Percentiles rank a stretch among this genome's conserved stretches.
These are phyloP conservation scores for Petrocephalus sullivani DNA, from an alignment of 2,797 vertebrate species.

Conservation along the genomic window DNA sequence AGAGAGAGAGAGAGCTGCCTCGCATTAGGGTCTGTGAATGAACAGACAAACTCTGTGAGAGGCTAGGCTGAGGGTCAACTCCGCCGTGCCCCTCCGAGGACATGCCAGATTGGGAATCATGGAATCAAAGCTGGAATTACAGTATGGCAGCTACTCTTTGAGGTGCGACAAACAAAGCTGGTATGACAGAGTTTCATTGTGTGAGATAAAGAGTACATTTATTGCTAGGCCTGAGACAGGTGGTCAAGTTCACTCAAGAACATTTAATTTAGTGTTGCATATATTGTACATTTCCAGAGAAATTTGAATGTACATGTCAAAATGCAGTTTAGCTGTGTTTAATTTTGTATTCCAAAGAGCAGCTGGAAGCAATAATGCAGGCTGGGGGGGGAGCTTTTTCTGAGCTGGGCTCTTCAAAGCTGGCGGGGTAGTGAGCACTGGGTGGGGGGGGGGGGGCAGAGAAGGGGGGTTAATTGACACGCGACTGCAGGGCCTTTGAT, in stretches of 20 bases:
- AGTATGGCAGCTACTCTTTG: neutral
- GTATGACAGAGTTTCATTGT: conserved; percentile 9
- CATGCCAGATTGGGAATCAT: neutral
- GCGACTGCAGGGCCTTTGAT: conserved; percentile 54
- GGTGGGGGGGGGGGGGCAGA: neutral
- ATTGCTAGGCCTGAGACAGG: neutral
- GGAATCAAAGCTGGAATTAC: neutral
- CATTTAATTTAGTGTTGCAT: neutral
- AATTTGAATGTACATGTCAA: neutral
- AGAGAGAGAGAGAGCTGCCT: neutral
- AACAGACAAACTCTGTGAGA: neutral
- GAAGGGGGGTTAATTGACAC: conserved; percentile 52
- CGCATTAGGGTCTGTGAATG: neutral
- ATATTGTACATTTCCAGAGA: neutral
- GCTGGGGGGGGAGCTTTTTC: neutral
- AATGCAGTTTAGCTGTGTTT: conserved; percentile 2
- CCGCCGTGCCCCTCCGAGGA: neutral
- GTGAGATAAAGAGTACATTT: conserved; percentile 19
- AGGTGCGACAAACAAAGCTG: conserved; percentile 22
- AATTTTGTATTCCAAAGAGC: conserved; percentile 18
- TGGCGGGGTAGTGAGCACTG: conserved; percentile 21
- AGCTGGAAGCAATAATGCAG: conserved; percentile 18
- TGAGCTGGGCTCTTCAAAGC: conserved; percentile 26
- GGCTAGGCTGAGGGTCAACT: neutral
- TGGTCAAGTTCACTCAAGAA: conserved; percentile 18